Conservation (phyloP, 2,888 invertebrate species). For the Anthrax anthrax region DNA sequence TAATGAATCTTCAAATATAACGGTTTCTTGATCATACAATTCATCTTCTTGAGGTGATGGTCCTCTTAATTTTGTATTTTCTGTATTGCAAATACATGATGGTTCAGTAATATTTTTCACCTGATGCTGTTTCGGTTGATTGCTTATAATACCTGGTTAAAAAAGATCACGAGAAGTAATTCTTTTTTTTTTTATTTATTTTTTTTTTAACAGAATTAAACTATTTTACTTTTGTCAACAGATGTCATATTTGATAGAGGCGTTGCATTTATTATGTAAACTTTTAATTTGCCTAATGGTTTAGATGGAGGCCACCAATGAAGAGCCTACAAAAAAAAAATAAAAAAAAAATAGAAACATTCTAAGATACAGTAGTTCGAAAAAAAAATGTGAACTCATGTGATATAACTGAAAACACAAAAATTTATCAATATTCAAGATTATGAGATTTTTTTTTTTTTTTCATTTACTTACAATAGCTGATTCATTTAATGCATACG, state of each 20-base stretch:
- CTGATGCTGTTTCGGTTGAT: too few relatives aligned
- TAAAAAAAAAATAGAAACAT: too few relatives aligned
- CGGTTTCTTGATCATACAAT: conserved; percentile 21
- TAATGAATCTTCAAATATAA: conserved; percentile 20
- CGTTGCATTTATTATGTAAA: conserved; percentile 17
- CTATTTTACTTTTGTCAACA: background rate
- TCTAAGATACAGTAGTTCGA: too few relatives aligned
- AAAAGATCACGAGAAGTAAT: too few relatives aligned
- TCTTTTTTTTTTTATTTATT: too few relatives aligned
- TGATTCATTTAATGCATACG: conserved; percentile 18
- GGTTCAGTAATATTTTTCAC: too few relatives aligned
- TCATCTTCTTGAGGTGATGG: conserved; percentile 22
- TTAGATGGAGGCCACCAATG: conserved; percentile 30
- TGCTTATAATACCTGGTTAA: too few relatives aligned
- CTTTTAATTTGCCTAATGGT: conserved; percentile 22
- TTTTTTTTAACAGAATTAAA: too few relatives aligned
- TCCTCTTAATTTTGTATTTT: conserved; percentile 16
- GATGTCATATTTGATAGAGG: background rate
- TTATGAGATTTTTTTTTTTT: too few relatives aligned
- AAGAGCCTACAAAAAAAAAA: conserved; percentile 15
- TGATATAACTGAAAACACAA: too few relatives aligned
- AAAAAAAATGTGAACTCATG: too few relatives aligned
- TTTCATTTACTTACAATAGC: conserved; percentile 20
- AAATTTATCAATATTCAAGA: too few relatives aligned
- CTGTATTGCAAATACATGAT: conserved; percentile 13